phyloP scores from a whole-genome alignment of 2,113 vertebrate species.

The Empidonax traillii region DNA sequence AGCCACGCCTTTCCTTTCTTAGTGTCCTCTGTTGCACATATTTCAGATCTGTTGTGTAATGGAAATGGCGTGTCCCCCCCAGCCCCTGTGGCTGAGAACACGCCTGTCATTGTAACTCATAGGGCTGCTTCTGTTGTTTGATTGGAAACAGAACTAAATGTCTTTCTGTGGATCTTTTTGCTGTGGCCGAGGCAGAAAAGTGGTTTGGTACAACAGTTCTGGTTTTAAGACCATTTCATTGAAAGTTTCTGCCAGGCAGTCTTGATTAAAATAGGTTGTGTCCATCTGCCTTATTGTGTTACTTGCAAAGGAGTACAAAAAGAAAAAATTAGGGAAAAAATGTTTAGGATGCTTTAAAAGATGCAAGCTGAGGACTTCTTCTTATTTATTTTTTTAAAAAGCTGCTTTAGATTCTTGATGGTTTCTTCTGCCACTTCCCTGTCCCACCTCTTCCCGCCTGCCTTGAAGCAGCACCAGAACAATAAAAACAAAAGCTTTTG shows the following conservation, averaged over 20 bases:
- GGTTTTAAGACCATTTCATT: background rate
- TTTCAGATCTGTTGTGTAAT: background rate
- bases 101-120: background rate
- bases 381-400: background rate
- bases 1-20: background rate
- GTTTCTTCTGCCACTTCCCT: background rate
- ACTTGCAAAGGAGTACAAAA: background rate
- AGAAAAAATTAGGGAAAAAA: background rate
- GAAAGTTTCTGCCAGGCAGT: background rate
- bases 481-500: conserved; percentile 32
- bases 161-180: background rate
- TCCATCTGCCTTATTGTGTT: background rate
- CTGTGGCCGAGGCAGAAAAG: background rate
- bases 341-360: background rate
- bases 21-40: background rate
- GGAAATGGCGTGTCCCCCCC: background rate
- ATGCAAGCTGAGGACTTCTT: background rate
- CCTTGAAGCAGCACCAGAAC: background rate
- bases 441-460: background rate
- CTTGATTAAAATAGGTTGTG: background rate
- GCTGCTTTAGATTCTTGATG: background rate
- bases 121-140: background rate
- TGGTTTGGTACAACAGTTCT: background rate
- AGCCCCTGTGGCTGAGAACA: background rate
- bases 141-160: background rate